Percentiles rank a stretch among this genome's conserved stretches.
phyloP scores from a whole-genome alignment of 2,797 vertebrate species.

The Prunella strophiata region DNA sequence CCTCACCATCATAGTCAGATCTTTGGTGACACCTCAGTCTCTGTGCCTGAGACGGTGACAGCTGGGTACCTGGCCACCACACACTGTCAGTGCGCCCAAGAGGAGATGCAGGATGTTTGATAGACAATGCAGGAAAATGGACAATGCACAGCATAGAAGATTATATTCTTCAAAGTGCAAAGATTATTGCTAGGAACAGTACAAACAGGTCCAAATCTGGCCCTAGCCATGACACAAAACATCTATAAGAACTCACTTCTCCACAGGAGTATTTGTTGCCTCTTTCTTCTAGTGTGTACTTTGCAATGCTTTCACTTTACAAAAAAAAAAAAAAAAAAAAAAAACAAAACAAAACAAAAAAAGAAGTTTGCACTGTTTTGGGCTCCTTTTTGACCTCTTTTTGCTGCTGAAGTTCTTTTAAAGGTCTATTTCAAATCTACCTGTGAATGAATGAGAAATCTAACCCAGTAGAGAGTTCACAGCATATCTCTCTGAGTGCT shows the following conservation, averaged over 20 bases:
- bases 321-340: no score
- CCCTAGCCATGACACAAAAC: background rate
- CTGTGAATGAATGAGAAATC: background rate
- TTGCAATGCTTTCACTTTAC: background rate
- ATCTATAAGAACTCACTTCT: background rate
- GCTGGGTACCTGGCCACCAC: background rate
- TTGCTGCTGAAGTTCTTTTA: background rate
- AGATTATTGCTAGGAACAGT: background rate
- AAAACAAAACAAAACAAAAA: no score
- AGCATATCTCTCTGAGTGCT: background rate
- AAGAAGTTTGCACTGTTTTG: background rate
- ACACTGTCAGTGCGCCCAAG: background rate
- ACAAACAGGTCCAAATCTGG: background rate
- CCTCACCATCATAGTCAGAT: accelerated
- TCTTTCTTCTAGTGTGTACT: background rate
- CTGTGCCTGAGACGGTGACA: background rate
- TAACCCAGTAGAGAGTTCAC: background rate
- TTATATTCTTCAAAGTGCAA: background rate
- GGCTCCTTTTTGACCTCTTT: background rate
- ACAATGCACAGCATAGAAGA: background rate
- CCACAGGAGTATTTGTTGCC: background rate
- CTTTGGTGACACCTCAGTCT: background rate
- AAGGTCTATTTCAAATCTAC: background rate
- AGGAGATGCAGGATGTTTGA: background rate
- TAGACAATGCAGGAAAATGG: background rate